Base-by-base conservation (phyloP, 2,888 invertebrate genomes). In the Drosophila phalerata region DNA sequence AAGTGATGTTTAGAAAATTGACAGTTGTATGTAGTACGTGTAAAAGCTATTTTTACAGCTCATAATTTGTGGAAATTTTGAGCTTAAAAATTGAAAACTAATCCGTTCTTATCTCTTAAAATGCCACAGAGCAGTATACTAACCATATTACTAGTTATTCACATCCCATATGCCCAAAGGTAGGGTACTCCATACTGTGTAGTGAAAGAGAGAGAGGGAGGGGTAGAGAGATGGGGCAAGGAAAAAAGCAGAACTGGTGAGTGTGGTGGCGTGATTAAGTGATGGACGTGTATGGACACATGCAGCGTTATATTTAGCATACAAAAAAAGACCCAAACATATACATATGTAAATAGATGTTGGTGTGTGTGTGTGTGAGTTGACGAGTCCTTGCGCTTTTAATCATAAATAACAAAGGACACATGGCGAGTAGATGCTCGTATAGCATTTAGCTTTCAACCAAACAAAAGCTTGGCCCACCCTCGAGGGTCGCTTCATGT, bases 331-430 rank as follows among this genome's bases (percentile, higher is more conserved):
- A 68, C 72, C 63, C 69, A 77, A 85, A 68, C 51, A 43, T 60
- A 60, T 73, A 67, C 58, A 69, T 69, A 77, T 86, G 78, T 80
- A 84, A 71, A 83, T 83, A 28, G 28, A 77, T 52, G 37, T 38
- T 5, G 1, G 15, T 45, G 49, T 28, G 47, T 43, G 52, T 15
- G 37, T 42, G 58, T 66, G 61, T 60, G 45, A 63, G 57, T 53
- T 77, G 70, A 64, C 73, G 74, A 82, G 89, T 83, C 88, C 88
- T 83, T 88, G 85, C 89, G 86, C 86, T 86, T 89, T 86, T 86
- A 89, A 89, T 88, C 85, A 86, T 86, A 86, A 89, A 89, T 85
- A 85, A 85, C 84, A 85, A 85, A 87, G 84, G 88, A 82, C 89
- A 85, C 84, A 89, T 89, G 89, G 79, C 88, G 89, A 79, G 77